Evolutionary conservation across 2,888 invertebrate genomes (phyloP).

Genomic region (Callinectes sapidus): DNA sequence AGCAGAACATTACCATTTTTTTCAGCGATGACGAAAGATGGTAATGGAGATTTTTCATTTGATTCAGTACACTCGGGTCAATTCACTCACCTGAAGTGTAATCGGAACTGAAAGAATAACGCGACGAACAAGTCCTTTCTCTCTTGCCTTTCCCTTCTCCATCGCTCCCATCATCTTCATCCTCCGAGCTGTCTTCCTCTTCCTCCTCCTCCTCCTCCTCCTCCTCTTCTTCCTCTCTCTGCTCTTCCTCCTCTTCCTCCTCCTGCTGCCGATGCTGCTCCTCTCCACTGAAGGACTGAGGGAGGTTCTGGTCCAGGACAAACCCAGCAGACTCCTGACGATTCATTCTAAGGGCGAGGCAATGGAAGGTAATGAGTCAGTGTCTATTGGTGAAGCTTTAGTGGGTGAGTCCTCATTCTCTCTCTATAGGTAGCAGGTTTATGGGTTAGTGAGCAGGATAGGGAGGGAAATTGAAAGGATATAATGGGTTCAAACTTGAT

Average conservation of each 20-base stretch:
- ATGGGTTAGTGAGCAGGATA: no score
- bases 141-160: not conserved
- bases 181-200: not conserved
- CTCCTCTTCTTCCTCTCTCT: not conserved
- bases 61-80: no score
- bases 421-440: no score
- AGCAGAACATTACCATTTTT: no score
- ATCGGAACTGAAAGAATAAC: slow-evolving; percentile 58
- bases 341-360: slow-evolving; percentile 7
- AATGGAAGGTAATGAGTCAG: not conserved
- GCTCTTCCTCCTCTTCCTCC: not conserved
- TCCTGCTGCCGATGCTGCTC: not conserved
- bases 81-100: slow-evolving; percentile 45
- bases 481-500: no score
- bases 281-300: slow-evolving; percentile 15
- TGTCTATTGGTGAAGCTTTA: not conserved
- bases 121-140: slow-evolving; percentile 46
- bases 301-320: slow-evolving; percentile 39
- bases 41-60: no score
- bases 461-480: no score
- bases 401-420: no score
- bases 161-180: slow-evolving; percentile 27
- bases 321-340: slow-evolving; percentile 55
- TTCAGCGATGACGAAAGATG: no score
- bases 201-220: slow-evolving; percentile 2